These are phyloP conservation scores for Aspidiotus rigidus DNA, from an alignment of 2,888 invertebrate genomes.

Conservation along the genomic window DNA sequence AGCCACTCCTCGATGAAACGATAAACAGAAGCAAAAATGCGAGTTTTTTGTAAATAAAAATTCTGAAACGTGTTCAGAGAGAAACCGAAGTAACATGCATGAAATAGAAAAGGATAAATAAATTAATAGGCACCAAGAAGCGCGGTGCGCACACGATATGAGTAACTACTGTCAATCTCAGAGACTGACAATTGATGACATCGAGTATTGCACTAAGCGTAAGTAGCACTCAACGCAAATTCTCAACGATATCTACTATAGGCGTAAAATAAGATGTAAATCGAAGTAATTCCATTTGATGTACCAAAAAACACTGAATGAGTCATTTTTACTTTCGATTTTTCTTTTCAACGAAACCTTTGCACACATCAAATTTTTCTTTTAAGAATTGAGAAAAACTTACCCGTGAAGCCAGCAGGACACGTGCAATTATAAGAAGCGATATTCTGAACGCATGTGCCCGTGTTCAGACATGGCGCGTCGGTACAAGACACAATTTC, in stretches of 20 bases:
- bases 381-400: neutral
- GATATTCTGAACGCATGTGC: slow-evolving; percentile 75
- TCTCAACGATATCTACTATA: too few relatives aligned
- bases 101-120: neutral
- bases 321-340: too few relatives aligned
- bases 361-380: neutral
- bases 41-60: slow-evolving; percentile 23
- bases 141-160: neutral
- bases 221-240: too few relatives aligned
- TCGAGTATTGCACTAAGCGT: too few relatives aligned
- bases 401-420: slow-evolving; percentile 75
- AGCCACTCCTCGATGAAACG: slow-evolving; percentile 30
- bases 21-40: slow-evolving; percentile 28
- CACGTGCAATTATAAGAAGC: slow-evolving; percentile 83
- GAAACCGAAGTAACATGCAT: slow-evolving; percentile 14
- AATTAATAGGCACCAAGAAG: neutral
- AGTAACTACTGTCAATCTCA: neutral
- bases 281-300: too few relatives aligned
- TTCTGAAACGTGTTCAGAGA: slow-evolving; percentile 12
- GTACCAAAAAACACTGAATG: neutral
- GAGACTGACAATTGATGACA: too few relatives aligned
- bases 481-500: slow-evolving; percentile 50
- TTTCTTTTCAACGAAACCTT: neutral
- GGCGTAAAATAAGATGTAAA: too few relatives aligned
- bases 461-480: slow-evolving; percentile 66